Evolutionary conservation across 2,888 invertebrate species (phyloP).

Genomic region (Hipparchia semele): DNA sequence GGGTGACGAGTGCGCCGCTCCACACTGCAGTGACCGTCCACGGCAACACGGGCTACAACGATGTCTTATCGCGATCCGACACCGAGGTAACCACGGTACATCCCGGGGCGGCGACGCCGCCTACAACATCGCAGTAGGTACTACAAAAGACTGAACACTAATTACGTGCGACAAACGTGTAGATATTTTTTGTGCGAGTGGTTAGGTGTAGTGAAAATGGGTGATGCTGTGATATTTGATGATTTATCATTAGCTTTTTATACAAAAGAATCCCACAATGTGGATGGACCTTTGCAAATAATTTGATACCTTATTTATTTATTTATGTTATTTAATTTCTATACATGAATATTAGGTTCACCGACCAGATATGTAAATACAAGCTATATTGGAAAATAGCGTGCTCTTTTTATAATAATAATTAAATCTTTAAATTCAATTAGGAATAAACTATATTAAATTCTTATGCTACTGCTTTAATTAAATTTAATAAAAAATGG

Average conservation of each 20-base stretch:
- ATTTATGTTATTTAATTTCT: background rate
- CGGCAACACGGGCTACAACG: constrained; percentile 58
- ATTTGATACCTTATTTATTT: constrained; percentile 9
- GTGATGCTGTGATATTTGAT: constrained; percentile 70
- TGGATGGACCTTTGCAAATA: background rate
- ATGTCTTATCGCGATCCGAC: constrained; percentile 67
- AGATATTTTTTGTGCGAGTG: constrained; percentile 33
- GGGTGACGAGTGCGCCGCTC: constrained; percentile 46
- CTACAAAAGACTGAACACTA: constrained; percentile 10
- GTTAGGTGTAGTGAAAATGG: constrained; percentile 60
- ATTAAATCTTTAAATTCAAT: background rate
- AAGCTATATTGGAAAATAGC: constrained; percentile 7
- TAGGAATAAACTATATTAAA: background rate
- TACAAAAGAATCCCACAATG: constrained; percentile 23
- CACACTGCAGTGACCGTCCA: constrained; percentile 59
- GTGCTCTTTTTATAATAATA: background rate
- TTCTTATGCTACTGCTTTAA: background rate
- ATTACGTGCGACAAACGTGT: constrained; percentile 10
- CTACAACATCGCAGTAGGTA: constrained; percentile 3
- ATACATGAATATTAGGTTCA: background rate
- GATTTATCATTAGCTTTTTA: constrained; percentile 44
- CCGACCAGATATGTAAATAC: constrained; percentile 9
- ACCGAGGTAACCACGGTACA: constrained; percentile 43
- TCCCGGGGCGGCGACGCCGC: constrained; percentile 37
- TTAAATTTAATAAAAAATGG: background rate